Base-by-base conservation (phyloP, 2,888 invertebrate species). In the Cistogaster globosa region DNA sequence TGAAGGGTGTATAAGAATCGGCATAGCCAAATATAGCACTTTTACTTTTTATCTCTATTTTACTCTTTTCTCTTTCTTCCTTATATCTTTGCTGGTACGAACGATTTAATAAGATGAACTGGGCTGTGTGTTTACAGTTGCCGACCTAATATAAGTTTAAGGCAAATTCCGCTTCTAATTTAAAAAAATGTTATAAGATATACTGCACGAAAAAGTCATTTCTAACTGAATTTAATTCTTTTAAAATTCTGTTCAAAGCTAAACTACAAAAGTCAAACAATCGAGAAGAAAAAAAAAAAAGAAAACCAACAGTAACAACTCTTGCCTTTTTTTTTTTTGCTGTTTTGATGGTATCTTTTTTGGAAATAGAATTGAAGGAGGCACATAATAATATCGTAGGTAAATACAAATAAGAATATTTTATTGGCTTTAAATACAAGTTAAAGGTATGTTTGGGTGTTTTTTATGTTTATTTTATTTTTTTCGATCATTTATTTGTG, bases 321-420 rank as follows among this genome's bases (percentile, higher is more conserved):
- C 20, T 45, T 42, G 12, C 14, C 22, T 4, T 32, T 51, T 60
- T 55, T 32, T 32, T 32, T 32, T 5, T 32, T 32, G 32, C 12
- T 68, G n/a, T n/a, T 60, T 76, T 72, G 80, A 77, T 81, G 57
- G 51, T 74, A 77, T 72, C 51, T 68, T 55, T 62, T 32, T 68
- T 62, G 2, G 48, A 72, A 74, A 75, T 67, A 75, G 62, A 68
- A 75, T 75, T 20, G 42, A 32, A 81, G 60, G 45, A 75, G 74
- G 81, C 67, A 36, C 32, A 68, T 48, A 67, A 80, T 14, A 67
- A 62, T 68, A 68, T 68, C 22, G 48, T 68, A 68, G 60, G 74
- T 68, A 68, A 74, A 68, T 18, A 62, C 20, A 32, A 5, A 51
- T 16, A 58, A 74, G 18, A 12, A 53, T 2, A 60, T 42, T 74